Evolutionary conservation across 2,888 invertebrate genomes (phyloP), one percentile per base, ranked within the genome.

Genomic region (Agonopterix alstromeriana): DNA sequence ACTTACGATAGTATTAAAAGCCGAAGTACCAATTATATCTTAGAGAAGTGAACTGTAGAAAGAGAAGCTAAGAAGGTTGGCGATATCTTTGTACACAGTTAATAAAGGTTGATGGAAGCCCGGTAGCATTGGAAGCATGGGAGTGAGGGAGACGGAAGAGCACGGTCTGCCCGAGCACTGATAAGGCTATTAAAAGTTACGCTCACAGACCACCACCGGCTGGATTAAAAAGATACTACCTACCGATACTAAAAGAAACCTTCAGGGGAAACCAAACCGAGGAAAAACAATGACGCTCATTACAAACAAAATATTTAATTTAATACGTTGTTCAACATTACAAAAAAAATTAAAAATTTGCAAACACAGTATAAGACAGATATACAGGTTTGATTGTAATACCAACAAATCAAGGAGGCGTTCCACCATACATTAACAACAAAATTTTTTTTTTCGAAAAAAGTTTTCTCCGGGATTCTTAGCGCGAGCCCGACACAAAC

Each of bases 111-210:
- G 73, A 73, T 71, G 63, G 68, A 75, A 66, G 67, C 57, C 61
- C 60, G 58, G 64, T 48, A 53, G 63, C 60, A 60, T 57, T 56
- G 62, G 64, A 56, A 63, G 61, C 56, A 53, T 54, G 70, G 63
- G 70, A 68, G 68, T 62, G 60, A 62, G 61, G 66, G 66, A 69
- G 76, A 72, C 68, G 65, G 67, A 65, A 68, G 65, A 70, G 68
- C 62, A 67, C 69, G 72, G 81, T 72, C 82, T 84, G 84, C 69
- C 67, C 61, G 67, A 70, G 73, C 65, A 75, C 82, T 77, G 84
- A 87, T 87, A 87, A 85, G 81, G 80, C 83, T 88, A 85, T 87
- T 85, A 85, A 82, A 88, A 88, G 80, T 88, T 82, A 81, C 82
- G 74, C 78, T 77, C 65, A 65, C 70, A 75, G 76, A 74, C 73